phyloP scores from a whole-genome alignment of 2,797 vertebrate species.

The Orestias chungarensis region DNA sequence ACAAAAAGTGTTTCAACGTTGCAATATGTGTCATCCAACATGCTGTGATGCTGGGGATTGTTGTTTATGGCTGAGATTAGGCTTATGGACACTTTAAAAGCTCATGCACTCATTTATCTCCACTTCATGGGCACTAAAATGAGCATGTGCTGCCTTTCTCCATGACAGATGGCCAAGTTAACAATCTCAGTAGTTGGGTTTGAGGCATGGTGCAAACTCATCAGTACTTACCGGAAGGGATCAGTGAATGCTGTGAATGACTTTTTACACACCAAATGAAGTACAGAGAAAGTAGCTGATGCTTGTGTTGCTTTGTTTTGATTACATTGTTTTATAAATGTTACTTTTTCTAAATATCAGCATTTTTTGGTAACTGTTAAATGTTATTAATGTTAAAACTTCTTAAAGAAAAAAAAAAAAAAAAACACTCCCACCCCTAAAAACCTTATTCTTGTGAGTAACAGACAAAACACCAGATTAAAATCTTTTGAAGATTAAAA shows the following conservation, averaged over 20 bases:
- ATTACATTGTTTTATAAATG: slow-evolving; percentile 57
- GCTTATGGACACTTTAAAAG: slow-evolving; percentile 36
- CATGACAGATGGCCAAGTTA: slow-evolving; percentile 40
- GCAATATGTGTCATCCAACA: slow-evolving; percentile 25
- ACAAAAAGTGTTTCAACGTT: slow-evolving; percentile 44
- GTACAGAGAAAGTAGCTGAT: slow-evolving; percentile 58
- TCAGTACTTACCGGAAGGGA: slow-evolving; percentile 64
- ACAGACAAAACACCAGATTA: slow-evolving; percentile 78
- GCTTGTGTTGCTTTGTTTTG: slow-evolving; percentile 65
- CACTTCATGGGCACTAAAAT: slow-evolving; percentile 48
- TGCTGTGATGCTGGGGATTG: slow-evolving; percentile 39
- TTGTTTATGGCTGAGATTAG: slow-evolving; percentile 40
- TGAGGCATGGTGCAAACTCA: slow-evolving; percentile 55
- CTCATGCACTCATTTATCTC: slow-evolving; percentile 35
- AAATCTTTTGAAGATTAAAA: slow-evolving; percentile 83
- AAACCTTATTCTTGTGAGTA: slow-evolving; percentile 68
- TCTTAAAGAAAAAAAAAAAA: too few species aligned
- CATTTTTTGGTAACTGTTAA: slow-evolving; percentile 49
- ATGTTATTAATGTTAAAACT: slow-evolving; percentile 69
- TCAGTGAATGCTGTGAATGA: slow-evolving; percentile 75
- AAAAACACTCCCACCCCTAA: background rate
- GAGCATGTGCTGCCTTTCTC: slow-evolving; percentile 39
- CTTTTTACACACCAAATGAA: slow-evolving; percentile 70
- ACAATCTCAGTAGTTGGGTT: slow-evolving; percentile 45
- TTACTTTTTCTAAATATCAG: slow-evolving; percentile 51